These are phyloP conservation scores for Leucophenga maculata DNA, from an alignment of 2,888 invertebrate genomes.

Conservation along the genomic window DNA sequence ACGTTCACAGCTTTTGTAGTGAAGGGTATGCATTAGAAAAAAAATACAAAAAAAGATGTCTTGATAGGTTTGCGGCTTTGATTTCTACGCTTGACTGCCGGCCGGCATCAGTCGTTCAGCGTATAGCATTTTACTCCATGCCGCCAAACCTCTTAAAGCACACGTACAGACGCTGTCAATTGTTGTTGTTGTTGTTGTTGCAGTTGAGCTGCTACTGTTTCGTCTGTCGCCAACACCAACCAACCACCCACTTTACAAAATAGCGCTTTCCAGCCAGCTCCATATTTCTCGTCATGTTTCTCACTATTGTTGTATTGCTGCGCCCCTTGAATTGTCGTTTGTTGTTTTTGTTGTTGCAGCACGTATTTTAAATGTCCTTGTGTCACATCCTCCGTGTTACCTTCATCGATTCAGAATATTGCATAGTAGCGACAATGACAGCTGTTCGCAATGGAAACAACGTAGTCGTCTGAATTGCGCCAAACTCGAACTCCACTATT, in stretches of 20 bases:
- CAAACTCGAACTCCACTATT: neutral
- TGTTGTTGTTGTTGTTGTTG: neutral
- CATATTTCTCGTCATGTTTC: neutral
- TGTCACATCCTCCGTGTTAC: neutral
- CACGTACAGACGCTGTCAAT: neutral
- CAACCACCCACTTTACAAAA: too few relatives aligned
- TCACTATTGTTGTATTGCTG: neutral
- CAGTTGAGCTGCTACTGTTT: neutral
- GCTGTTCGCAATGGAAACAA: neutral
- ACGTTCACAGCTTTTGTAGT: neutral
- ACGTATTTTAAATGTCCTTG: too few relatives aligned
- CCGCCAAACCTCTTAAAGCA: neutral
- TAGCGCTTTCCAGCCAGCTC: neutral
- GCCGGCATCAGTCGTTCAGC: neutral
- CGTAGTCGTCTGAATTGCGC: too few relatives aligned
- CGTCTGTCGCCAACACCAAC: neutral
- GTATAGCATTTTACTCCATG: neutral
- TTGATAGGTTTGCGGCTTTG: slow-evolving; percentile 59
- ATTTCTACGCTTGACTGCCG: slow-evolving; percentile 45
- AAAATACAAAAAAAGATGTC: slow-evolving; percentile 53
- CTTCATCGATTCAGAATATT: slow-evolving; percentile 17
- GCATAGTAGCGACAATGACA: too few relatives aligned
- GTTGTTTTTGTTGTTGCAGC: slow-evolving; percentile 9
- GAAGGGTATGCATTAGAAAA: neutral
- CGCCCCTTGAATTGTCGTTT: slow-evolving; percentile 14